Conservation (phyloP, 2,888 invertebrate genomes). For the Plebejus melissa region DNA sequence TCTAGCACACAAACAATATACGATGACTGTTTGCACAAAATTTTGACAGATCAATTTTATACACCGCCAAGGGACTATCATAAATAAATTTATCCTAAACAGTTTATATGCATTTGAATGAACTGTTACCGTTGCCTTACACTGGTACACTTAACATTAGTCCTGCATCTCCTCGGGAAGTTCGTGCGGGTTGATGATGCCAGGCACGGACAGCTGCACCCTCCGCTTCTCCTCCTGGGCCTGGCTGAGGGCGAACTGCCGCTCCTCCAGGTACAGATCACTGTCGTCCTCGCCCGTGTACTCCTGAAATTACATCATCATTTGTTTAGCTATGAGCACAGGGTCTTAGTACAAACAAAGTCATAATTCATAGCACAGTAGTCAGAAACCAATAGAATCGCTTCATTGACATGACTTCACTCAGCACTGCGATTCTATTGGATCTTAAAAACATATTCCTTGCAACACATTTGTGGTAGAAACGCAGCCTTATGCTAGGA, state of each 20-base stretch:
- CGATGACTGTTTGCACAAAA: background rate
- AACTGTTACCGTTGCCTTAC: constrained; percentile 45
- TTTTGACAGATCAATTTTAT: background rate
- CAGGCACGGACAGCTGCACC: constrained; percentile 96
- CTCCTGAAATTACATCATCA: constrained; percentile 82
- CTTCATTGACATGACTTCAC: no score
- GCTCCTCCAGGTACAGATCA: constrained; percentile 97
- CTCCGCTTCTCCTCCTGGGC: constrained; percentile 97
- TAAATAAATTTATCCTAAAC: constrained; percentile 27
- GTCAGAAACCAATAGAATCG: no score
- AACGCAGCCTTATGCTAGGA: no score
- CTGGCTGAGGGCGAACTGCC: constrained; percentile 91
- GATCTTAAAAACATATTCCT: no score
- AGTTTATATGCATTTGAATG: constrained; percentile 38
- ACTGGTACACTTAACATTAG: constrained; percentile 55
- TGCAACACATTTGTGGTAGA: no score
- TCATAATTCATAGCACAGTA: no score
- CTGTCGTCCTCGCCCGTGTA: constrained; percentile 99
- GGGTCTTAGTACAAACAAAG: no score
- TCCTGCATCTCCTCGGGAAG: constrained; percentile 98
- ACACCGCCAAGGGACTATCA: background rate
- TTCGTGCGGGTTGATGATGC: constrained; percentile 97
- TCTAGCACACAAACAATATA: background rate
- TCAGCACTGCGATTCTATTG: no score
- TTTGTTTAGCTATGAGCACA: background rate